Evolutionary conservation across 53 echinoderm and acorn worm species (phyloP).

Genomic region (Hippasteria phrygiana): DNA sequence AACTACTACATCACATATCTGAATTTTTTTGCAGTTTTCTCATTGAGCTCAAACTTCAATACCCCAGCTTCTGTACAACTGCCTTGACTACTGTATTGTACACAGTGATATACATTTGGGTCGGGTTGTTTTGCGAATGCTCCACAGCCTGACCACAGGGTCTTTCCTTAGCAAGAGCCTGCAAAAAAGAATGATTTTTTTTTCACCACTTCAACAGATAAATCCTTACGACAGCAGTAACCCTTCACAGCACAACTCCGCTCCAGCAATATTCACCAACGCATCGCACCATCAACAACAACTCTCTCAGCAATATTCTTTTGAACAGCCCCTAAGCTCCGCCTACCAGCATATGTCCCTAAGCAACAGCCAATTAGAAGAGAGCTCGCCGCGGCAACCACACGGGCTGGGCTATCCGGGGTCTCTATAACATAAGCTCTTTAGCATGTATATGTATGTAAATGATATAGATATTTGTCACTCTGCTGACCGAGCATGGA

Average conservation of each 20-base stretch:
- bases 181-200: not conserved
- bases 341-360: conserved; percentile 57
- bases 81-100: no score
- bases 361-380: conserved; percentile 52
- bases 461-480: not conserved
- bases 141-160: not conserved
- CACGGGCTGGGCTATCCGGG: conserved; percentile 40
- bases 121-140: no score
- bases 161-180: not conserved
- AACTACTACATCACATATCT: no score
- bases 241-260: not conserved
- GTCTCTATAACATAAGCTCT: conserved; percentile 38
- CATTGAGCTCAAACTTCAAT: no score
- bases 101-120: no score
- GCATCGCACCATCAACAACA: conserved; percentile 16
- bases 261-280: conserved; percentile 53
- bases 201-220: not conserved
- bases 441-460: not conserved
- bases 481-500: not conserved
- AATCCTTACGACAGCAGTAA: not conserved
- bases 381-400: conserved; percentile 38
- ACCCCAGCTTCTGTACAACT: no score
- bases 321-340: conserved; percentile 37
- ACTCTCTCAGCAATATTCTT: conserved; percentile 21
- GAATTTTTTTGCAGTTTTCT: no score